Percentiles rank a stretch among this genome's conserved stretches.
These are phyloP conservation scores for Pangasius larnaudii DNA, from an alignment of 2,797 vertebrate species.

Conservation along the genomic window DNA sequence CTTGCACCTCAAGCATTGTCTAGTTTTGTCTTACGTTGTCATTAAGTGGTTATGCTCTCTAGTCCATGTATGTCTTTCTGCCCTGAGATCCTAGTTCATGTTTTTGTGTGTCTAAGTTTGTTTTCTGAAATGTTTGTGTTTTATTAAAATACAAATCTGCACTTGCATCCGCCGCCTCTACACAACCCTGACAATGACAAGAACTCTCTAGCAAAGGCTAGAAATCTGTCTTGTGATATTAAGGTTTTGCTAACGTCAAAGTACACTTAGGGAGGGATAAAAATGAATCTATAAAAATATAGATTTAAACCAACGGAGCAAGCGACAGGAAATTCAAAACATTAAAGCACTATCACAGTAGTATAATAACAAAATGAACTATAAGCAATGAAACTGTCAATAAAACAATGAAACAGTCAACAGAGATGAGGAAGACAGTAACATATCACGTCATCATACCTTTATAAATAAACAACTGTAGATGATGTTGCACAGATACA, in stretches of 20 bases:
- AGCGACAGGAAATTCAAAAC: background rate
- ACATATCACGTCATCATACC: background rate
- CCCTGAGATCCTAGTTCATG: no score
- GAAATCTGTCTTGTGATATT: background rate
- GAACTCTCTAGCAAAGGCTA: background rate
- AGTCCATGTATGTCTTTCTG: no score
- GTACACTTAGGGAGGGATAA: background rate
- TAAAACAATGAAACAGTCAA: background rate
- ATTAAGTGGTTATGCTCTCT: no score
- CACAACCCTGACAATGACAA: background rate
- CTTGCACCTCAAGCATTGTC: no score
- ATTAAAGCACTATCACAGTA: background rate
- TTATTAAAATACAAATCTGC: no score
- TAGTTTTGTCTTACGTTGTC: no score
- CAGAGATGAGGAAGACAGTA: background rate
- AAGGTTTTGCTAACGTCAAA: background rate
- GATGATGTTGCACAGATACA: background rate
- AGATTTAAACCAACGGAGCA: background rate
- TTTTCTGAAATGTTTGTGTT: no score
- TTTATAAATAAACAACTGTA: background rate
- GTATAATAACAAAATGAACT: conserved; percentile 7
- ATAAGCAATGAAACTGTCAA: background rate
- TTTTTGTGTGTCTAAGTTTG: no score
- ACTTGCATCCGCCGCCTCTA: no score
- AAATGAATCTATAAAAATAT: conserved; percentile 6